phyloP scores from a whole-genome alignment of 23 tunicate species.

The Corella eumyota region DNA sequence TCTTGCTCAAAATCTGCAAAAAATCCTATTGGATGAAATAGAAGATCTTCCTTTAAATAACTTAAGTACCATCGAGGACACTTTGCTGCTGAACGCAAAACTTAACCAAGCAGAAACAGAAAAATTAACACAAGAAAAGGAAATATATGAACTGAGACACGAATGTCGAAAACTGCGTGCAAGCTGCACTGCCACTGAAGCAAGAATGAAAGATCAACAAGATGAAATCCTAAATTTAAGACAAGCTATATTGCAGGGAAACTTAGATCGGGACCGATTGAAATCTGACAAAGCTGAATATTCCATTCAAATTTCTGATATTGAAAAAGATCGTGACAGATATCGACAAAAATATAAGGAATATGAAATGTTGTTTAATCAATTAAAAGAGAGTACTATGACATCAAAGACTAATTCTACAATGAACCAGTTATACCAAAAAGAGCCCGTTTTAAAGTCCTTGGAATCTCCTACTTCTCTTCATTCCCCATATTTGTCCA shows the following conservation, averaged over 20 bases:
- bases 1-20: conserved; percentile 24
- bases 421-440: too few relatives aligned
- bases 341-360: too few relatives aligned
- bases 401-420: too few relatives aligned
- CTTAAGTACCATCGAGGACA: background rate
- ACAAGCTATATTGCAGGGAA: conserved; percentile 45
- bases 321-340: too few relatives aligned
- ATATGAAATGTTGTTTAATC: too few relatives aligned
- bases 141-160: conserved; percentile 15
- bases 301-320: too few relatives aligned
- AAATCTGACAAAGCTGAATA: conserved; percentile 38
- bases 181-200: conserved; percentile 19
- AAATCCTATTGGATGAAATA: conserved; percentile 5
- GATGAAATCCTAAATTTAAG: conserved; percentile 36
- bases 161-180: conserved; percentile 23
- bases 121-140: conserved; percentile 15
- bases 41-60: background rate
- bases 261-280: conserved; percentile 42
- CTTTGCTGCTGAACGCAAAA: background rate
- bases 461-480: too few relatives aligned
- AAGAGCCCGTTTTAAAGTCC: too few relatives aligned
- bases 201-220: conserved; percentile 45
- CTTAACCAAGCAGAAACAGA: background rate
- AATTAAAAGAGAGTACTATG: too few relatives aligned
- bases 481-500: too few relatives aligned